These are phyloP conservation scores for Epirrhoe tristata DNA, from an alignment of 2,888 invertebrate species.

Conservation along the genomic window DNA sequence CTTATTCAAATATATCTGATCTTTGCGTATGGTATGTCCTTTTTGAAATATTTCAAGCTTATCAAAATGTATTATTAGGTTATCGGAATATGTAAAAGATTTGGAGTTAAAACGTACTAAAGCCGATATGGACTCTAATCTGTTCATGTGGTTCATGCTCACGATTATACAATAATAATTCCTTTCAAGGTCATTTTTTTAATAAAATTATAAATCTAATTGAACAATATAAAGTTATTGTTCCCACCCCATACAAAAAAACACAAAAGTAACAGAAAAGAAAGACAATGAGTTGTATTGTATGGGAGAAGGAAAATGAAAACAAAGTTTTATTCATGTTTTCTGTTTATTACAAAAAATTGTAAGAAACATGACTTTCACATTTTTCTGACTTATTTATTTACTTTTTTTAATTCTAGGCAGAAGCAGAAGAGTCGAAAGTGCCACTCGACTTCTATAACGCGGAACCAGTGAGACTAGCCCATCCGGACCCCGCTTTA, in stretches of 20 bases:
- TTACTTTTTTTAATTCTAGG: constrained; percentile 54
- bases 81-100: neutral
- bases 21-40: neutral
- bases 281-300: no score
- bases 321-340: no score
- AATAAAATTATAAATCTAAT: no score
- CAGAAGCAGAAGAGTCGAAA: constrained; percentile 72
- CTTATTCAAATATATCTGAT: neutral
- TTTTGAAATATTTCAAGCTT: neutral
- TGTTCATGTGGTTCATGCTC: neutral
- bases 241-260: no score
- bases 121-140: neutral
- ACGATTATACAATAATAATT: no score
- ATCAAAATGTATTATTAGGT: neutral
- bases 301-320: no score
- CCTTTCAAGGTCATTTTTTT: no score
- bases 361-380: no score
- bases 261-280: no score
- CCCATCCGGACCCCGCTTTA: constrained; percentile 88
- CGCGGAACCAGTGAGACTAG: constrained; percentile 86
- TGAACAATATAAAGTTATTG: no score
- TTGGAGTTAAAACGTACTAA: neutral
- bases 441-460: constrained; percentile 77
- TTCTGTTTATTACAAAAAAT: no score
- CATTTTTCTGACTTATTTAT: no score